Base-by-base conservation (phyloP, 1,140 invertebrate species). In the Drosophila pandora region DNA sequence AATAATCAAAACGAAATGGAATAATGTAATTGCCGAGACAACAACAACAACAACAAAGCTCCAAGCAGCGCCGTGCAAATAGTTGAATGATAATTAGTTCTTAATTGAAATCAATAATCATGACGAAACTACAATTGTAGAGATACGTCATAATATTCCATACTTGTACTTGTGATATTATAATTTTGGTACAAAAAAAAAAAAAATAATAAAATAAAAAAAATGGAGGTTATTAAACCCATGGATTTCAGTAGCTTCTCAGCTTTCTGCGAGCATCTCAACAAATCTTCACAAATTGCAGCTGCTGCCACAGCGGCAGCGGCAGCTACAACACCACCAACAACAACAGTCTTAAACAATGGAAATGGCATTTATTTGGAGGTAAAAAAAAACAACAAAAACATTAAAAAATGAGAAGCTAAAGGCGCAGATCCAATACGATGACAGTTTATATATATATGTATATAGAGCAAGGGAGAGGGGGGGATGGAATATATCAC, bases 201-300 rank as follows among this genome's bases (percentile, higher is more conserved):
- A 17, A 17, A 0, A 17, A 17, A 17, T n/a, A n/a, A 17, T 17
- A 17, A 17, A 17, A 17, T 17, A 17, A 0, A 17, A 17, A 17
- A 17, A 79, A 91, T 91, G 90, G 90, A 91, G 90, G 90, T 91
- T 79, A 91, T 91, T 79, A 91, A 91, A 88, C 90, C 90, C 64
- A 91, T 91, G 90, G 90, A 91, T 87, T 91, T 91, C 72, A 91
- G 90, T 75, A 91, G 90, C 61, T 91, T 91, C 74, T 82, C 90
- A 55, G 90, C 90, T 41, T 91, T 91, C 60, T 91, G 90, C 64
- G 90, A 91, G 75, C 90, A 91, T 76, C 88, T 91, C 48, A 91
- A 91, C 78, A 91, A 91, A 90, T 90, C 90, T 70, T 71, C 89
- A 62, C 63, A 77, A 53, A 65, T 77, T 41, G 62, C 64, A 45